These are phyloP conservation scores for Blomia tropicalis DNA, from an alignment of 2,888 invertebrate genomes.

Conservation along the genomic window DNA sequence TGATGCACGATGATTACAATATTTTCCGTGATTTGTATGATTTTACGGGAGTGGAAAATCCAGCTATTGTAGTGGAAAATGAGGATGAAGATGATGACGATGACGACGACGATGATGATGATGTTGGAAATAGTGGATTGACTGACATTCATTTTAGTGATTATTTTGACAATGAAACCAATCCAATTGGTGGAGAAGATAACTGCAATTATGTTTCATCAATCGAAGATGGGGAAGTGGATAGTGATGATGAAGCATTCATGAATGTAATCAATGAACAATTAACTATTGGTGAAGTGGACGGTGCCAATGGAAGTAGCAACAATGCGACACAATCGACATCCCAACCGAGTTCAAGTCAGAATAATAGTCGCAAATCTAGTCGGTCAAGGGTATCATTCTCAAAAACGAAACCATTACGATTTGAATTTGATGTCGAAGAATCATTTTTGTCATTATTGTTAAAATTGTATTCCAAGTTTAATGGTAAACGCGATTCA, in stretches of 20 bases:
- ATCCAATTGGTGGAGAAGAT: background rate
- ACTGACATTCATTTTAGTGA: slow-evolving; percentile 24
- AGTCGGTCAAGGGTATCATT: background rate
- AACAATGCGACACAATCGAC: background rate
- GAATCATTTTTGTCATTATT: slow-evolving; percentile 70
- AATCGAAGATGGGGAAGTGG: background rate
- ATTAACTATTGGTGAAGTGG: background rate
- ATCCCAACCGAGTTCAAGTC: background rate
- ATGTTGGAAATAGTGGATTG: slow-evolving; percentile 28
- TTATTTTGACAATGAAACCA: background rate
- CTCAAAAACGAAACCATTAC: background rate
- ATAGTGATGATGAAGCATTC: background rate
- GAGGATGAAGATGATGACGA: slow-evolving; percentile 29
- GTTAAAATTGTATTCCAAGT: slow-evolving; percentile 71
- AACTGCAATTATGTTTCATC: background rate
- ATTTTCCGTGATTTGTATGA: background rate
- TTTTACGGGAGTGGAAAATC: slow-evolving; percentile 18
- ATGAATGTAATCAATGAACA: background rate
- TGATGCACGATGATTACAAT: slow-evolving; percentile 10
- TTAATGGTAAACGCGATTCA: slow-evolving; percentile 63
- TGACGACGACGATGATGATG: slow-evolving; percentile 28
- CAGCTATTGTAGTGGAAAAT: slow-evolving; percentile 33
- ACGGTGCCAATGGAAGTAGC: background rate
- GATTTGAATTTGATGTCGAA: slow-evolving; percentile 30
- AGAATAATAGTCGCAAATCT: background rate